phyloP scores from a whole-genome alignment of 2,113 vertebrate species.

The Amphiprion percula region DNA sequence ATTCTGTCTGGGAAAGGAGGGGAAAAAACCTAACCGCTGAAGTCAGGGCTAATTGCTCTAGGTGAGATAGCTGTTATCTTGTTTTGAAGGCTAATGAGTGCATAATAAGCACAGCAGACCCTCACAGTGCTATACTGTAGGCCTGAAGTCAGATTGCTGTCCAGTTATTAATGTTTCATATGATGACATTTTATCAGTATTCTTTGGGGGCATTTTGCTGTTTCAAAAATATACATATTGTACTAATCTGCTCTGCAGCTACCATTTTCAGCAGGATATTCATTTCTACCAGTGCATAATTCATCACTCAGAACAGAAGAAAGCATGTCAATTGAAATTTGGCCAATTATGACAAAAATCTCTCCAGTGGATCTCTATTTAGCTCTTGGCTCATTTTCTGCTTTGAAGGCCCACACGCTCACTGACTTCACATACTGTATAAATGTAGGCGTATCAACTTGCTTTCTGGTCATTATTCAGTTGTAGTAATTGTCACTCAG shows the following conservation, averaged over 20 bases:
- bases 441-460: background rate
- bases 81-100: conserved; percentile 47
- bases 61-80: conserved; percentile 34
- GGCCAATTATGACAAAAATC: conserved; percentile 54
- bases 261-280: conserved; percentile 53
- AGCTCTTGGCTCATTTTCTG: conserved; percentile 33
- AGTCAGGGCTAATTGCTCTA: conserved; percentile 42
- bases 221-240: conserved; percentile 65
- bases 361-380: conserved; percentile 50
- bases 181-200: conserved; percentile 28
- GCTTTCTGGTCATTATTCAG: conserved; percentile 22
- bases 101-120: conserved; percentile 28
- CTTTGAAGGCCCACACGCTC: conserved; percentile 45
- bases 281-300: conserved; percentile 69
- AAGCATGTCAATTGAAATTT: conserved; percentile 61
- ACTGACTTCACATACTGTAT: conserved; percentile 21
- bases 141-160: conserved; percentile 30
- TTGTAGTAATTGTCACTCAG: conserved; percentile 17
- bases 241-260: conserved; percentile 33
- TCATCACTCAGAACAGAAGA: conserved; percentile 56
- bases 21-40: background rate
- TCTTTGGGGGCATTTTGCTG: conserved; percentile 54
- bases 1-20: conserved; percentile 28
- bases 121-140: background rate
- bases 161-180: conserved; percentile 57